A percentile compares a stretch with the other conserved stretches of the same genome.
Evolutionary conservation across 2,113 vertebrate genomes (phyloP).

Genomic region (Sphaerodactylus townsendi): DNA sequence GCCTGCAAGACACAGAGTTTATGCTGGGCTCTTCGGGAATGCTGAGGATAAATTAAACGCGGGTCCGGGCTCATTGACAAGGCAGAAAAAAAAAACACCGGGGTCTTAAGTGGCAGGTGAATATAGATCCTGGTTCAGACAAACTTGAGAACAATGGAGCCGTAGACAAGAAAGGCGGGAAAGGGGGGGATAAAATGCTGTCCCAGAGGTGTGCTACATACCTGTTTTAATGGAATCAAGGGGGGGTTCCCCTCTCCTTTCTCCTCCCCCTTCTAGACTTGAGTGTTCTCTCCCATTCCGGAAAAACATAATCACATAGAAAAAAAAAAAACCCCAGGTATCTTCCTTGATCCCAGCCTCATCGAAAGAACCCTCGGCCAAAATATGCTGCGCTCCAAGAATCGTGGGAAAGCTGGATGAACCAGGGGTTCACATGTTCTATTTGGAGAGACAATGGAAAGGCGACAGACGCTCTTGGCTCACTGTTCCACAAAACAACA

Average conservation of each 20-base stretch:
- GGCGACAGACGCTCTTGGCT: background rate
- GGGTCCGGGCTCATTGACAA: background rate
- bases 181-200: background rate
- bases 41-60: background rate
- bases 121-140: background rate
- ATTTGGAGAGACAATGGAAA: fast-evolving
- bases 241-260: too few relatives aligned
- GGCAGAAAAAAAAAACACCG: background rate
- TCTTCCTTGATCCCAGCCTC: too few relatives aligned
- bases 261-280: too few relatives aligned
- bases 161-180: background rate
- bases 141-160: background rate
- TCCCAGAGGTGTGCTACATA: background rate
- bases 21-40: background rate
- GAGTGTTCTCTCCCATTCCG: background rate
- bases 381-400: background rate
- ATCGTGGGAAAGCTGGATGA: background rate
- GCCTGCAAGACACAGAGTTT: background rate
- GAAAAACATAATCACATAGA: background rate
- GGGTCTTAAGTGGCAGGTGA: background rate
- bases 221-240: background rate
- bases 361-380: background rate
- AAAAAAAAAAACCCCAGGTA: background rate
- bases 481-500: background rate
- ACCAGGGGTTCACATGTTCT: too few relatives aligned